A percentile compares a stretch with the other conserved stretches of the same genome.
Evolutionary conservation across 2,888 invertebrate genomes (phyloP).

Genomic region (Troilus luridus): DNA sequence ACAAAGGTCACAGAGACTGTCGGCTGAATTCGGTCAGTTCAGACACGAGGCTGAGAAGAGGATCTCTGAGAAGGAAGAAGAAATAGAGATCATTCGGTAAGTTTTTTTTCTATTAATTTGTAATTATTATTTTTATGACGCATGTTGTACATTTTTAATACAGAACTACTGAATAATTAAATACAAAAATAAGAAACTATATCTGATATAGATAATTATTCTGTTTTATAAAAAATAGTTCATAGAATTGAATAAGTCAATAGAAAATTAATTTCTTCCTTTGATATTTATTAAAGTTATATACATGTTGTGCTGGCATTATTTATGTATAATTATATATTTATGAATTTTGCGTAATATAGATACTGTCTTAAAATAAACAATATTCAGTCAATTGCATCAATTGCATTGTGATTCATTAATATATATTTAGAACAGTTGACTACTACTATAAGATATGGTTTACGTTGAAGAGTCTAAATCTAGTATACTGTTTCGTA

Average conservation of each 20-base stretch:
- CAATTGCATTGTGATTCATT: neutral
- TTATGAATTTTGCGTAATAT: too few species aligned
- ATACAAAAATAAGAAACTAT: too few species aligned
- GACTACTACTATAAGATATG: neutral
- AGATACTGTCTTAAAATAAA: neutral
- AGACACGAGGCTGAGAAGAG: constrained; percentile 98
- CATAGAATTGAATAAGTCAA: too few species aligned
- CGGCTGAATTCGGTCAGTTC: constrained; percentile 93
- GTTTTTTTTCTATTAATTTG: constrained; percentile 67
- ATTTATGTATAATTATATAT: too few species aligned
- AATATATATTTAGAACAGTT: constrained; percentile 1
- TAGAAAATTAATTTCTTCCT: too few species aligned
- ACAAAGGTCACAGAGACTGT: constrained; percentile 92
- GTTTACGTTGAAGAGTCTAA: neutral
- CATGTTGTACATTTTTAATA: too few species aligned
- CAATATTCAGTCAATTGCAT: neutral
- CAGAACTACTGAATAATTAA: too few species aligned
- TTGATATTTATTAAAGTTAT: too few species aligned
- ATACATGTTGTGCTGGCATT: too few species aligned
- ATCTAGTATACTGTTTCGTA: neutral
- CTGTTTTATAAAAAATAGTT: neutral
- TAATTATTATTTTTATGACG: neutral
- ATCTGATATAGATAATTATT: neutral
- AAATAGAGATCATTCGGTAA: constrained; percentile 97
- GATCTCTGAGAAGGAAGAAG: constrained; percentile 98